A percentile compares a stretch with the other conserved stretches of the same genome.
Conservation (phyloP, 1,140 invertebrate genomes). For the Drosophila nebulosa region DNA sequence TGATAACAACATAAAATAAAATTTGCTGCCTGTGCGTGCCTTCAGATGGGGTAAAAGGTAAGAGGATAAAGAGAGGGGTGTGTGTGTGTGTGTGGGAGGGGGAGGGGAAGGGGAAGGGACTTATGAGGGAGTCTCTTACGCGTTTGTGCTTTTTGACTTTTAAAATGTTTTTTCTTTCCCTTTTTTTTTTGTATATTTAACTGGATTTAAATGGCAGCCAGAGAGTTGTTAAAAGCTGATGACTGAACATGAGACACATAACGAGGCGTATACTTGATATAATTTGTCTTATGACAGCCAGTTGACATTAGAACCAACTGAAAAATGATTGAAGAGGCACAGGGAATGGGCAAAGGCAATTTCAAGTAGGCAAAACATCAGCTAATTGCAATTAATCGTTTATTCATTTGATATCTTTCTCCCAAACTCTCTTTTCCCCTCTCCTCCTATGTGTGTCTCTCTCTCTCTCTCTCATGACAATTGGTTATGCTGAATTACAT, state of each 20-base stretch:
- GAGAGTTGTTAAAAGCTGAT: slow-evolving; percentile 39
- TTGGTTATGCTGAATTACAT: background rate
- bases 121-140: background rate
- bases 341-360: background rate
- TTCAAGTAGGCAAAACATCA: background rate
- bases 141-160: slow-evolving; percentile 39
- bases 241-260: background rate
- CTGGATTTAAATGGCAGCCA: slow-evolving; percentile 35
- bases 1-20: slow-evolving; percentile 53
- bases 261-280: slow-evolving; percentile 21
- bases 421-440: no score
- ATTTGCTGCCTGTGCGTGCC: slow-evolving; percentile 44
- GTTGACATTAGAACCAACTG: background rate
- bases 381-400: background rate
- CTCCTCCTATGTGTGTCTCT: no score
- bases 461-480: no score
- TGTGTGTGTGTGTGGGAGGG: background rate
- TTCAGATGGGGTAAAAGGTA: background rate
- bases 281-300: slow-evolving; percentile 44
- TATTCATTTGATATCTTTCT: background rate
- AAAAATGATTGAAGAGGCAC: background rate
- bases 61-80: background rate
- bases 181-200: no score
- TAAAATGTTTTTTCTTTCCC: slow-evolving; percentile 36
- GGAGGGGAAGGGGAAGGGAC: no score